Conservation (phyloP, 2,113 vertebrate species). For the Neofelis nebulosa region DNA sequence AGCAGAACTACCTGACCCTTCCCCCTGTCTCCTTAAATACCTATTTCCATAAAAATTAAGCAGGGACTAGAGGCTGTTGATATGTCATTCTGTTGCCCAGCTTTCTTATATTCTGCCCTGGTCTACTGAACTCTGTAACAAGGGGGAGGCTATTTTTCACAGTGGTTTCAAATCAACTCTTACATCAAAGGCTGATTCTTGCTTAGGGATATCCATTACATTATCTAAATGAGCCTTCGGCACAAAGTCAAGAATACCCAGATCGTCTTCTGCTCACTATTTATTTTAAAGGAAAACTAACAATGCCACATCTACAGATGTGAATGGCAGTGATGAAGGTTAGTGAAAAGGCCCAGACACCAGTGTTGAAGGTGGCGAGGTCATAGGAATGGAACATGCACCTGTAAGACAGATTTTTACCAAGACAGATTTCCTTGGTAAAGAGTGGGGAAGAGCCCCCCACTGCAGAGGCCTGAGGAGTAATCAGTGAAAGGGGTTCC, state of each 20-base stretch:
- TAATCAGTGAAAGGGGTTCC: too few species aligned
- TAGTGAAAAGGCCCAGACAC: not conserved
- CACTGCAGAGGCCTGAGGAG: not conserved
- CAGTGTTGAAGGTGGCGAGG: not conserved
- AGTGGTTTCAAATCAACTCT: not conserved
- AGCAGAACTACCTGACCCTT: not conserved
- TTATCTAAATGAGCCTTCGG: not conserved
- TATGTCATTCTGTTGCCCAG: not conserved
- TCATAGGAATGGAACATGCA: not conserved
- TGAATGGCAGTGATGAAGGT: not conserved
- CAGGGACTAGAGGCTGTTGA: not conserved
- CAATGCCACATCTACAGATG: not conserved
- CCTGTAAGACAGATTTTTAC: not conserved
- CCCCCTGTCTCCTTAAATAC: not conserved
- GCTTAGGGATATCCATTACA: not conserved
- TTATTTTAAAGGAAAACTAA: constrained; percentile 1
- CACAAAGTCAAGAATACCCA: not conserved
- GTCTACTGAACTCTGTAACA: not conserved
- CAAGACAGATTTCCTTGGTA: not conserved
- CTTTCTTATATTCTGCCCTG: not conserved
- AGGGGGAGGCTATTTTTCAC: not conserved
- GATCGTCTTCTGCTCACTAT: not conserved
- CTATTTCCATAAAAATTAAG: not conserved
- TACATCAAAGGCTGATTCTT: not conserved
- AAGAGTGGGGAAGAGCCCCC: not conserved